phyloP scores from a whole-genome alignment of 2,888 invertebrate species.

The Cataglyphis albicans region DNA sequence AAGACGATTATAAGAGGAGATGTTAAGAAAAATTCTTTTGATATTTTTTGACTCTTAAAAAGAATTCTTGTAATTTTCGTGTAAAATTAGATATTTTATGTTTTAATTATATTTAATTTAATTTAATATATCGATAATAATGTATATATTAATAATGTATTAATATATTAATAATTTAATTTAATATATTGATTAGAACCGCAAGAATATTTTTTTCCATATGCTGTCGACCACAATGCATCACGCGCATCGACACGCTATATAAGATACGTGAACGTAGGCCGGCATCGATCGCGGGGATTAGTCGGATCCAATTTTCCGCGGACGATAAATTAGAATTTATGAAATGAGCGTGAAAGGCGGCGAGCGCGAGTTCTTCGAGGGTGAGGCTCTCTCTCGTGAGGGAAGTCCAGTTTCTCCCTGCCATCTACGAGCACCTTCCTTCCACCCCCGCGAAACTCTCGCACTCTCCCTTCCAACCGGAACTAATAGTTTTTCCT shows the following conservation, averaged over 20 bases:
- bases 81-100: background rate
- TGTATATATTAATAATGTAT: too few relatives aligned
- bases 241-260: slow-evolving; percentile 64
- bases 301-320: slow-evolving; percentile 79
- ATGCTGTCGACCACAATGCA: slow-evolving; percentile 59
- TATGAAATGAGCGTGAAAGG: slow-evolving; percentile 79
- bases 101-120: too few relatives aligned
- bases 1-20: slow-evolving; percentile 44
- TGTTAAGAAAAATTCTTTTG: background rate
- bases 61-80: background rate
- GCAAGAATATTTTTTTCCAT: slow-evolving; percentile 52
- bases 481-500: slow-evolving; percentile 83
- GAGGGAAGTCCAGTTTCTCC: slow-evolving; percentile 64
- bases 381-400: slow-evolving; percentile 74
- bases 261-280: slow-evolving; percentile 68
- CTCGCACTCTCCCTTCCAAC: slow-evolving; percentile 63
- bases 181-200: slow-evolving; percentile 13
- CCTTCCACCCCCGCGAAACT: slow-evolving; percentile 64
- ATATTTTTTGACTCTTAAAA: background rate
- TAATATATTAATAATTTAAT: too few relatives aligned
- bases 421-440: slow-evolving; percentile 56
- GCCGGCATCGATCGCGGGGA: slow-evolving; percentile 78
- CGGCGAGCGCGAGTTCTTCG: slow-evolving; percentile 65
- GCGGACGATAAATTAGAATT: slow-evolving; percentile 82
- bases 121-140: too few relatives aligned